Percentiles rank a stretch among this genome's conserved stretches.
Evolutionary conservation across 2,797 vertebrate species (phyloP).

Genomic region (Acanthiza pusilla): DNA sequence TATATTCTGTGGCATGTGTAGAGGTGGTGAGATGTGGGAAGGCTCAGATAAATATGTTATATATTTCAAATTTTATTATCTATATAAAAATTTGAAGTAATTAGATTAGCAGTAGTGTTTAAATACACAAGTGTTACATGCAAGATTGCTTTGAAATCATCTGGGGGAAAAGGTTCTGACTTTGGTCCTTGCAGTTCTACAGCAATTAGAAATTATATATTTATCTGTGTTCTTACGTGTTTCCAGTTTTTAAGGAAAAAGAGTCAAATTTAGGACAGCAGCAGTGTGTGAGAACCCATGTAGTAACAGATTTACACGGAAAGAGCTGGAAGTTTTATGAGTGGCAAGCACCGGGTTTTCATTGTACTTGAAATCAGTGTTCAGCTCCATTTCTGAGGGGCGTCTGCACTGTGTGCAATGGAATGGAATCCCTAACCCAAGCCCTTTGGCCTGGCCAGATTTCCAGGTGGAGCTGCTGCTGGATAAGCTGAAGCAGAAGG

Average conservation of each 20-base stretch:
- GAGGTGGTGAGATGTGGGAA: background rate
- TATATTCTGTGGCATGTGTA: background rate
- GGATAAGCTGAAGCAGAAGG: slow-evolving; percentile 95
- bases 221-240: background rate
- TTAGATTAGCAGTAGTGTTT: background rate
- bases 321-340: background rate
- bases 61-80: background rate
- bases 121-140: background rate
- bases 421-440: background rate
- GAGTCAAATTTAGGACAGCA: background rate
- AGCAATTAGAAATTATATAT: background rate
- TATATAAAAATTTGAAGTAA: background rate
- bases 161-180: rapidly evolving
- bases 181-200: background rate
- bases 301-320: background rate
- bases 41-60: background rate
- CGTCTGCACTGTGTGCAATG: background rate
- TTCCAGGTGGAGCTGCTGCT: slow-evolving; percentile 89
- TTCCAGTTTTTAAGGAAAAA: background rate
- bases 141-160: background rate
- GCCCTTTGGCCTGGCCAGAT: slow-evolving; percentile 69
- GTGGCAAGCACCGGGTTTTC: background rate
- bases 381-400: background rate
- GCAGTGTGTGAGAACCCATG: background rate
- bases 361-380: background rate